Evolutionary conservation across 2,113 vertebrate genomes (phyloP).

Genomic region (Hypanus sabinus): DNA sequence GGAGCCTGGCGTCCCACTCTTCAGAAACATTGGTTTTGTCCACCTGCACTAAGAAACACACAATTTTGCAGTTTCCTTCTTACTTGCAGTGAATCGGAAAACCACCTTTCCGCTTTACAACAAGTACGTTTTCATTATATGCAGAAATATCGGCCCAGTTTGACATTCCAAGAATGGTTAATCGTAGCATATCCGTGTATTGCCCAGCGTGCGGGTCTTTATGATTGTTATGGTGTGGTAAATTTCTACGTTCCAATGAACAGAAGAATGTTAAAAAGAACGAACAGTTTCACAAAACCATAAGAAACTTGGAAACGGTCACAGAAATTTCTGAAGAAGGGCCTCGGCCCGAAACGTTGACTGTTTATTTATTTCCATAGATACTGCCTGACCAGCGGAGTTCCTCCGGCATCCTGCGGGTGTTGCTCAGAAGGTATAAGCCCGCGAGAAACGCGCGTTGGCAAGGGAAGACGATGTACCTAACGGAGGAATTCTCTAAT

Average conservation of each 20-base stretch:
- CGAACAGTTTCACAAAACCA: background rate
- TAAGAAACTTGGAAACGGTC: background rate
- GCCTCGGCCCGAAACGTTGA: no score
- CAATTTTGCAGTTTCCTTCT: background rate
- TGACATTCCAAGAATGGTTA: background rate
- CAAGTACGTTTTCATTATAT: background rate
- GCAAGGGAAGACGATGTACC: background rate
- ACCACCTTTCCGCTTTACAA: slow-evolving; percentile 24
- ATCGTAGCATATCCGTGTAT: background rate
- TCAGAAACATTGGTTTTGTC: background rate
- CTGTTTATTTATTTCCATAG: no score
- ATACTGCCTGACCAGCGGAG: no score
- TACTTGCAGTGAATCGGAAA: background rate
- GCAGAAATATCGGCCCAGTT: background rate
- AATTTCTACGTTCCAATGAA: background rate
- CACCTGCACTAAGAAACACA: background rate
- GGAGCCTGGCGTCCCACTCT: background rate
- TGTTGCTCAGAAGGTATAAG: no score
- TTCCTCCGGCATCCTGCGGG: no score
- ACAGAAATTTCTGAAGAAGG: background rate
- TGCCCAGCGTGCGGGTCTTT: no score
- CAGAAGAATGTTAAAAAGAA: background rate
- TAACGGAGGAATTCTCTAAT: background rate
- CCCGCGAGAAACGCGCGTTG: no score
- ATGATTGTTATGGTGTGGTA: background rate